Percentiles rank a stretch among this genome's conserved stretches.
These are phyloP conservation scores for Bergia sp. DNA, from an alignment of 92 coral and sea anemone genomes.

Conservation along the genomic window DNA sequence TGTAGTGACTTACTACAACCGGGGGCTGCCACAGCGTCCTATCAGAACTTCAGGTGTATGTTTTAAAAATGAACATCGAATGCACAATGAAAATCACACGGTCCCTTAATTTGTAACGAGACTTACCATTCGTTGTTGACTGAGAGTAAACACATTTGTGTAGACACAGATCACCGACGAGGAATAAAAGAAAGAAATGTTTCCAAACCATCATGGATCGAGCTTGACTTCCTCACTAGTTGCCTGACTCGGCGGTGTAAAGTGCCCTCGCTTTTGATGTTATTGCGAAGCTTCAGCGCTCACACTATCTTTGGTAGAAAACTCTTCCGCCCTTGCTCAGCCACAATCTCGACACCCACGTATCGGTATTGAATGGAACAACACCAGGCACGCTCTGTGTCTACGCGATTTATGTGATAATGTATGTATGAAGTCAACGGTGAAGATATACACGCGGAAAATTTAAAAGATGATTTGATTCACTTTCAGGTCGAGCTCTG, in stretches of 20 bases:
- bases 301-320: not conserved
- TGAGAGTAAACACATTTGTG: conserved; percentile 30
- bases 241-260: not conserved
- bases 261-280: not conserved
- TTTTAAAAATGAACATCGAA: not conserved
- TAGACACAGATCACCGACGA: conserved; percentile 31
- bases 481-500: conserved; percentile 10
- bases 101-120: not conserved
- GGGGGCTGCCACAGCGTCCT: not conserved
- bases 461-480: not conserved
- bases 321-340: not conserved
- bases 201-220: conserved; percentile 15
- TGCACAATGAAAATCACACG: not conserved
- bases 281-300: conserved; percentile 38
- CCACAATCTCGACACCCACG: not conserved
- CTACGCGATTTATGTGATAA: conserved; percentile 3
- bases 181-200: conserved; percentile 10
- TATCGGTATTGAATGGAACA: not conserved
- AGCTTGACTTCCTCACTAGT: not conserved
- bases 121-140: conserved; percentile 19
- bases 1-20: not conserved
- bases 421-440: conserved; percentile 32
- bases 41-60: not conserved
- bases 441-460: not conserved
- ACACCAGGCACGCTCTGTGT: not conserved